These are phyloP conservation scores for Eupleurogrammus muticus DNA, from an alignment of 2,797 vertebrate species.

Conservation along the genomic window DNA sequence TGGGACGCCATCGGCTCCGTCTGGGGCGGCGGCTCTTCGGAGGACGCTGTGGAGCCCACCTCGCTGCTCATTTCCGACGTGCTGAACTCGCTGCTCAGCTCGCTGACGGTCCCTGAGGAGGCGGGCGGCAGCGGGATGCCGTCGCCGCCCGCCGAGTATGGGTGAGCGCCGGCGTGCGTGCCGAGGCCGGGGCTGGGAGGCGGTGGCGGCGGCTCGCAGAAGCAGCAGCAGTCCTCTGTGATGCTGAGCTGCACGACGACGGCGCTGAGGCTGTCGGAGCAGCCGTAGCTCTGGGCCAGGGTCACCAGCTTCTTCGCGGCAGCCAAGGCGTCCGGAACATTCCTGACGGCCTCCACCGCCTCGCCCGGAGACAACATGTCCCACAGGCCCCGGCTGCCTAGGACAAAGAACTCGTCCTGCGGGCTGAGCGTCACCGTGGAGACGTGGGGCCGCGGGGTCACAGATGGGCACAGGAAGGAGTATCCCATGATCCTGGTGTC, in stretches of 20 bases:
- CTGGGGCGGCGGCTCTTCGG: constrained; percentile 88
- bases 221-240: constrained; percentile 95
- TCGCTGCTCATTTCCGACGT: constrained; percentile 98
- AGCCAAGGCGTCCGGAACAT: constrained; percentile 91
- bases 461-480: constrained; percentile 95
- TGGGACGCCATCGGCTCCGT: constrained; percentile 53
- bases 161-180: constrained; percentile 58
- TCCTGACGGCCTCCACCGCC: constrained; percentile 92
- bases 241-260: constrained; percentile 95
- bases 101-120: constrained; percentile 88
- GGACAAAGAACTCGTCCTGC: constrained; percentile 95
- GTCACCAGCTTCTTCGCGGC: constrained; percentile 97
- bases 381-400: constrained; percentile 95
- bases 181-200: constrained; percentile 90
- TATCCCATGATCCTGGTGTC: constrained; percentile 97
- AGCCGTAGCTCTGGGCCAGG: constrained; percentile 95
- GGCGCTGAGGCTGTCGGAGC: constrained; percentile 92
- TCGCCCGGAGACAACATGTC: constrained; percentile 90
- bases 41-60: constrained; percentile 96
- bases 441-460: constrained; percentile 92
- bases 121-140: constrained; percentile 81
- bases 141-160: constrained; percentile 25
- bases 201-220: constrained; percentile 88
- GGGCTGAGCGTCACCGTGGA: constrained; percentile 92
- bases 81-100: constrained; percentile 97